These are phyloP conservation scores for Poeciliopsis gracilis DNA, from an alignment of 2,797 vertebrate genomes.

Conservation along the genomic window DNA sequence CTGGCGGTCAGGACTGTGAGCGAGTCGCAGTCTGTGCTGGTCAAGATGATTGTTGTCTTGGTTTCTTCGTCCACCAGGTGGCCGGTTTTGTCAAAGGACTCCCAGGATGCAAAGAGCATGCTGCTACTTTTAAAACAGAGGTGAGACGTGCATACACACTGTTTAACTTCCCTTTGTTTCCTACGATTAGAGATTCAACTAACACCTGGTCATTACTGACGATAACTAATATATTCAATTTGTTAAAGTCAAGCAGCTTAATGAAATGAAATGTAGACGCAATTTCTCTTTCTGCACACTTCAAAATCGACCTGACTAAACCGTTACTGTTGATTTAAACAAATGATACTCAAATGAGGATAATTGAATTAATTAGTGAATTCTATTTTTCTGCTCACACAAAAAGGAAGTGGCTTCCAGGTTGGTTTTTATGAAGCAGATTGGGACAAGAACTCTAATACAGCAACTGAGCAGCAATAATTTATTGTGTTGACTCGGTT, in stretches of 20 bases:
- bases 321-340: background rate
- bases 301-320: background rate
- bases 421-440: background rate
- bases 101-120: constrained; percentile 85
- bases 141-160: constrained; percentile 50
- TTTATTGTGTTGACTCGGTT: background rate
- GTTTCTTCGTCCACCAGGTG: constrained; percentile 70
- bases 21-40: background rate
- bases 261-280: background rate
- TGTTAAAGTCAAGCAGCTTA: background rate
- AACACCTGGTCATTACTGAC: background rate
- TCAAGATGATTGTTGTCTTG: background rate
- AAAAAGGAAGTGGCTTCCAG: background rate
- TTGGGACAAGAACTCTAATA: constrained; percentile 1
- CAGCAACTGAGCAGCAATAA: background rate
- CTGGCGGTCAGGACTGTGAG: background rate
- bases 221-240: background rate
- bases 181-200: background rate
- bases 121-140: constrained; percentile 84
- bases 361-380: background rate
- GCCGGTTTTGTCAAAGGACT: constrained; percentile 82
- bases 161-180: background rate
- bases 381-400: background rate
- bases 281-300: background rate
- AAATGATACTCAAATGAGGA: background rate